Base-by-base conservation (phyloP, 2,888 invertebrate genomes). In the Microchrysa polita region DNA sequence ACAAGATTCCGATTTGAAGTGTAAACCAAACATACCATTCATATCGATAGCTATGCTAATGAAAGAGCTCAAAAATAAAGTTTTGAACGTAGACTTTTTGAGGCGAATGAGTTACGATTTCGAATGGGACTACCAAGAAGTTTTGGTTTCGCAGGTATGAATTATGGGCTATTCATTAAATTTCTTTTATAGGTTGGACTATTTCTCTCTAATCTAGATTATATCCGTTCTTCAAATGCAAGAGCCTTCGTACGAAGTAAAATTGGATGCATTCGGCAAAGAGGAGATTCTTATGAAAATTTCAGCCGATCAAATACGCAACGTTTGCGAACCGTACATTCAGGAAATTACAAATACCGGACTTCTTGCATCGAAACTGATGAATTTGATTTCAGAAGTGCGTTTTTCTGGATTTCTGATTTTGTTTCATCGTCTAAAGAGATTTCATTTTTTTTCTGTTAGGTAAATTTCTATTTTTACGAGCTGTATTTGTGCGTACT, bases 391-490 rank as follows among this genome's bases (percentile, higher is more conserved):
- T 63, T 77, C 79, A 10, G 82, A 83, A 78, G 83, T 83, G 73
- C 61, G 16, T 61, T 71, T 59, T 34, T 34, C 27, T 34, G 27
- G 4, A 5, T 63, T 63, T 18, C 16, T 18, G 53, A 5, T 16
- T 53, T 53, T 53, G 2, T n/a, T 34, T 34, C 27, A 34, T 63
- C 61, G 42, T 1, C 18, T n/a, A 18, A 63, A 34, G 7, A 34
- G 7, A 34, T 34, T 34, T 34, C 7, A 34, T 34, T 34, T 34
- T 7, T 44, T 71, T 76, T 27, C 40, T n/a, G n/a, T n/a, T n/a
- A 84, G 83, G 83, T 84, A 23, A 83, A 85, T 76, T 82, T 82
- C 2, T 85, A 85, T 75, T 85, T 85, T 73, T 85, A 85, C 77
- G 85, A 85, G 74, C 77, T 84, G 42, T 85, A 84, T 77, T 78